Conservation (phyloP, 1,140 invertebrate species). For the Hycleus phaleratus region DNA sequence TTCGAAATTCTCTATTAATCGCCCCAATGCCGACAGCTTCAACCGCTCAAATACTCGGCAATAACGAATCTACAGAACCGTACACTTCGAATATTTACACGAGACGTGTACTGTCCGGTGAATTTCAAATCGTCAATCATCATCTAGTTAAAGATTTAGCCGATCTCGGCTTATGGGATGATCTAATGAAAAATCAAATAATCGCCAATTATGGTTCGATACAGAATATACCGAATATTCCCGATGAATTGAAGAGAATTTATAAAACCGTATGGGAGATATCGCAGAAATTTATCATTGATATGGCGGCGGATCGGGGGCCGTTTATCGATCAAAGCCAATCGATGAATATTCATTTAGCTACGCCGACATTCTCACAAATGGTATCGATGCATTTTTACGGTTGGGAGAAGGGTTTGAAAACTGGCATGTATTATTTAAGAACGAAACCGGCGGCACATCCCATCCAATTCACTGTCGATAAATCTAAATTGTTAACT, state of each 20-base stretch:
- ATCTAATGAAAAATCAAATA: constrained; percentile 94
- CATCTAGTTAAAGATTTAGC: constrained; percentile 92
- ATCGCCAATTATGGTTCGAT: constrained; percentile 90
- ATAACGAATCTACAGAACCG: constrained; percentile 97
- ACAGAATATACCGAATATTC: constrained; percentile 84
- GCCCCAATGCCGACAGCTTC: constrained; percentile 99
- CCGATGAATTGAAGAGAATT: constrained; percentile 79
- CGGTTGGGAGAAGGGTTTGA: constrained; percentile 92
- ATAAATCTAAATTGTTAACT: constrained; percentile 16
- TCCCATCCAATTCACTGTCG: constrained; percentile 96
- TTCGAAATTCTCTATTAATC: constrained; percentile 89
- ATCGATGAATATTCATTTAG: constrained; percentile 94
- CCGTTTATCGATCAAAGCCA: constrained; percentile 99
- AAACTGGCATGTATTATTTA: constrained; percentile 99
- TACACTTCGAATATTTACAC: constrained; percentile 98
- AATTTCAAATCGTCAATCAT: constrained; percentile 90
- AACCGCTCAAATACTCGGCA: constrained; percentile 97
- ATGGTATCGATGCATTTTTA: constrained; percentile 98
- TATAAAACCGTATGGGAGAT: constrained; percentile 99
- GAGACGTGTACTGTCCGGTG: constrained; percentile 85
- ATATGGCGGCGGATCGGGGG: constrained; percentile 97
- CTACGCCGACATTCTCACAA: constrained; percentile 87
- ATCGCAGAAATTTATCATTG: constrained; percentile 84
- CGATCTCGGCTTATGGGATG: constrained; percentile 84
- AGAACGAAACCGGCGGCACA: constrained; percentile 93